Evolutionary conservation across 1,140 invertebrate species (phyloP), one percentile per base, ranked within the genome.

Genomic region (Drosophila yakuba): DNA sequence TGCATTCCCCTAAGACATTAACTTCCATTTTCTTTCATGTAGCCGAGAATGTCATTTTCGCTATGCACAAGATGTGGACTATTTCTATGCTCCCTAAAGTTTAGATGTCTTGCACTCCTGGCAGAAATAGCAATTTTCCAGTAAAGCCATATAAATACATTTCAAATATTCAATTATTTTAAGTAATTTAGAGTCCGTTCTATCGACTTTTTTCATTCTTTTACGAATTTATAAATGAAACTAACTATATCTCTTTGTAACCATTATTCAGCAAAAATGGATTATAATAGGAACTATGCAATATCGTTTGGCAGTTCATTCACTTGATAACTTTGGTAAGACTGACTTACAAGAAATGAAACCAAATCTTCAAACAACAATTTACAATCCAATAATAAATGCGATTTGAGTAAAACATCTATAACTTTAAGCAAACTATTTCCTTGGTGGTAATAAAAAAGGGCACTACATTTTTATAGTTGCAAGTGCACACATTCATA

Each of bases 1-100:
- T 12, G 15, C n/a, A 36, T 10, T 36, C 15, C 32, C 50, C 32
- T 7, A 52, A 51, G 50, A 36, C 50, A 25, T 52, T 52, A 36
- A 52, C n/a, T 36, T 50, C 8, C n/a, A 47, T 47, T 32, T 50
- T 15, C n/a, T 11, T 11, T 11, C 8, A 50, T 32, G 14, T 32
- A n/a, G 25, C 7, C 47, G 14, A n/a, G 23, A 28, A 47, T 25
- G 6, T 48, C 23, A 15, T 28, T n/a, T 20, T 48, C 23, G 12
- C 43, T 32, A 10, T 32, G 8, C 15, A 14, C 5, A 47, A 6
- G 12, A 14, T 14, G 14, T 14, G 38, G 12, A 12, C 20, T 17
- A n/a, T 11, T 15, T 11, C 6, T 5, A 4, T 28, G 14, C 23
- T 48, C 14, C 6, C 6, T 6, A 28, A 23, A 6, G 44, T 7